phyloP scores from a whole-genome alignment of 2,797 vertebrate genomes.

The Pristis pectinata region DNA sequence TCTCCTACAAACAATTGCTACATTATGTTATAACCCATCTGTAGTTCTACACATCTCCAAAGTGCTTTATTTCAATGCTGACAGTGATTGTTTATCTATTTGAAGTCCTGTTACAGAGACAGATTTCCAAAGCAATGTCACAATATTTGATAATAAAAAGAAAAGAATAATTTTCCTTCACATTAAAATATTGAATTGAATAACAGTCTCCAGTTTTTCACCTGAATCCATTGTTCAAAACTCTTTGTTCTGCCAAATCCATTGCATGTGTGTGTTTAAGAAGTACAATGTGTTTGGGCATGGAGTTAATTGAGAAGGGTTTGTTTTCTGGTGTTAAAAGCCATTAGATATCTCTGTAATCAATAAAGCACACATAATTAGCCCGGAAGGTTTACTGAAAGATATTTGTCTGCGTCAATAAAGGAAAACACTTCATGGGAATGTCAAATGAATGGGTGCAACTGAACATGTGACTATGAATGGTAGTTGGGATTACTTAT shows the following conservation, averaged over 20 bases:
- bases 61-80: not conserved
- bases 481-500: not conserved
- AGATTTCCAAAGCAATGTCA: not conserved
- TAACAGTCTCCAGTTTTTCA: not conserved
- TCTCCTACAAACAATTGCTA: not conserved
- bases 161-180: not conserved
- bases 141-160: not conserved
- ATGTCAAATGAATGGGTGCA: not conserved
- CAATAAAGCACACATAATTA: not conserved
- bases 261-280: not conserved
- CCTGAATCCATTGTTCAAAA: not conserved
- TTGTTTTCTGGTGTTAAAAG: not conserved
- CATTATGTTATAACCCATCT: not conserved
- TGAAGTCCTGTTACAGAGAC: not conserved
- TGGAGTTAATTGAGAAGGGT: not conserved
- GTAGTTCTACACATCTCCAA: not conserved
- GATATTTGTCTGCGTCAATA: not conserved
- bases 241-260: not conserved
- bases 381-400: not conserved
- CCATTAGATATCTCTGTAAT: not conserved
- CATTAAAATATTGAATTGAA: not conserved
- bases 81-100: not conserved
- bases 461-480: not conserved
- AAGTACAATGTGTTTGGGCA: not conserved
- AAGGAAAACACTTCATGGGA: not conserved